Conservation (phyloP, 2,888 invertebrate genomes). For the Tetrapedia diversipes region DNA sequence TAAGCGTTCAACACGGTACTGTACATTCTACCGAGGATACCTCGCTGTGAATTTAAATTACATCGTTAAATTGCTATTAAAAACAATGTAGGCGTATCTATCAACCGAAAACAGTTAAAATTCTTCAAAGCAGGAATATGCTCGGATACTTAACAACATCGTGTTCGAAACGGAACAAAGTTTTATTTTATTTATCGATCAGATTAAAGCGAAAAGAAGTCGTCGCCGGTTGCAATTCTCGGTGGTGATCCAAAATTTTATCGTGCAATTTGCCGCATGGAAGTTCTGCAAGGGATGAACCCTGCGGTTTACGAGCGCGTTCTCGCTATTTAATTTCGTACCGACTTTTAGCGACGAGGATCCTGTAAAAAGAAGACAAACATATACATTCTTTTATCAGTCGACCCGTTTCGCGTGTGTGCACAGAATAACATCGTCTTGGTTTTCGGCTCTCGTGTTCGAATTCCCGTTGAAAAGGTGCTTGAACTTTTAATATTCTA, state of each 20-base stretch:
- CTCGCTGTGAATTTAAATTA: background rate
- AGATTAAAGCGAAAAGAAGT: background rate
- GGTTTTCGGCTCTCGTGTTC: slow-evolving; percentile 1
- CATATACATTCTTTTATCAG: slow-evolving; percentile 11
- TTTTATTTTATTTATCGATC: background rate
- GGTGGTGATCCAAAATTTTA: background rate
- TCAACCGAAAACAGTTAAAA: background rate
- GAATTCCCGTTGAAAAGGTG: slow-evolving; percentile 14
- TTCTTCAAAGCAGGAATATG: background rate
- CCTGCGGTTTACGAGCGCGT: background rate
- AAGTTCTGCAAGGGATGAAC: background rate
- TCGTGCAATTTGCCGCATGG: background rate
- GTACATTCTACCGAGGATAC: too few relatives aligned
- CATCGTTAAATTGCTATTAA: too few relatives aligned
- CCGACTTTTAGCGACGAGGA: background rate
- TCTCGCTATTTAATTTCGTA: background rate
- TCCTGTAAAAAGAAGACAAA: background rate
- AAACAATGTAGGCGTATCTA: background rate
- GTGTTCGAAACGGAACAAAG: background rate
- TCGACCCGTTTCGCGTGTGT: background rate
- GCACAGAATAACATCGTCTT: background rate
- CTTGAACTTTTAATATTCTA: slow-evolving; percentile 34
- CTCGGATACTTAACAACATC: background rate
- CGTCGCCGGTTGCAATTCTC: background rate
- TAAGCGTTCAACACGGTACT: too few relatives aligned